Base-by-base conservation (phyloP, 2,888 invertebrate genomes). In the Monopis laevigella region DNA sequence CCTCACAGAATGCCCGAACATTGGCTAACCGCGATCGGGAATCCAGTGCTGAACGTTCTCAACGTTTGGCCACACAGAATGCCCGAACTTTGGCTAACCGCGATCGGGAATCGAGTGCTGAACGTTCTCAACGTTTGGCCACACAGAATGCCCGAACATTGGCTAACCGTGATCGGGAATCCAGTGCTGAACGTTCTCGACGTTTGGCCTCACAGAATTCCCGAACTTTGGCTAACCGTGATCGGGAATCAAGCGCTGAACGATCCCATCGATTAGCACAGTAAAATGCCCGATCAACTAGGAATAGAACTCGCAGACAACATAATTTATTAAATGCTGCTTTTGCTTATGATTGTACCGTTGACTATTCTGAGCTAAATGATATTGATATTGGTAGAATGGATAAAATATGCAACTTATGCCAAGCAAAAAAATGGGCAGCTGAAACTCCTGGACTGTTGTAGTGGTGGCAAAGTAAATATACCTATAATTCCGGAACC, bases 391-490 rank as follows among this genome's bases (percentile, higher is more conserved):
- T 49, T 44, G 45, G 48, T 21, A 44, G 38, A 44, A 48, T 49
- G 43, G 42, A 45, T 47, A 42, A 46, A 35, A 51, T 46, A 42
- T 51, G 51, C 44, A 41, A 44, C 38, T 21, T 21, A 32, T 42
- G 42, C 21, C 24, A 29, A 39, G 45, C 46, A 35, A 38, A 42
- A 32, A 49, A 51, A 45, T 52, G 47, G 48, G 21, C 36, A 26
- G 39, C 42, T 45, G 50, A 49, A 48, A n/a, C 47, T 46, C 42
- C 42, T 43, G 50, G 48, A 30, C 41, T 50, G 49, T 43, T 47
- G 49, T 45, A 43, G 41, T 46, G 42, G 43, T 43, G 48, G 48
- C 12, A 47, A 50, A 47, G 46, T 49, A 27, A 42, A 41, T 44
- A 41, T 48, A 29, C 44, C 43, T 35, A 46, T 18, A 42, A 45